phyloP scores from a whole-genome alignment of 2,888 invertebrate species.

The Megalurothrips usitatus region DNA sequence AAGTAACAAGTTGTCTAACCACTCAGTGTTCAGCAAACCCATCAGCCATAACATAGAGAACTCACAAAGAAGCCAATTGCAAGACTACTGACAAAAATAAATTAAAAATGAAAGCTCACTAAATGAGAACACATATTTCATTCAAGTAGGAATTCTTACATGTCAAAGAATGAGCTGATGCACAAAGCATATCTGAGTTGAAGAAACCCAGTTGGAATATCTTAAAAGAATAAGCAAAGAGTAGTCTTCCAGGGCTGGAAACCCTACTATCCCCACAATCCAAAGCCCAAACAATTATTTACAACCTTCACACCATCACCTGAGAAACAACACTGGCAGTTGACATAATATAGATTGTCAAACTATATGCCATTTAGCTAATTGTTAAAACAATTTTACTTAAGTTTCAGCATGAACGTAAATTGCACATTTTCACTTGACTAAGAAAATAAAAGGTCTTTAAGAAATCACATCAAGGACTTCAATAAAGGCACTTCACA shows the following conservation, averaged over 20 bases:
- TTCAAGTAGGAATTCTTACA: conserved; percentile 26
- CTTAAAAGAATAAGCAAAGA: conserved; percentile 27
- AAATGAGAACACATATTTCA: conserved; percentile 14
- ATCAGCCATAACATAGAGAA: conserved; percentile 22
- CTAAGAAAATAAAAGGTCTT: conserved; percentile 27
- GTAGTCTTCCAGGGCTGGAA: conserved; percentile 25
- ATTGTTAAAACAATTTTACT: conserved; percentile 23
- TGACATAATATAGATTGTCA: conserved; percentile 10
- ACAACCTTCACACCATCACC: conserved; percentile 24
- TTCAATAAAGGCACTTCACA: conserved; percentile 20
- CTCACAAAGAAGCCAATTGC: conserved; percentile 15
- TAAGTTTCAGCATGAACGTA: conserved; percentile 25
- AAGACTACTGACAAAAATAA: conserved; percentile 23
- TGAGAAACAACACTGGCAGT: conserved; percentile 26
- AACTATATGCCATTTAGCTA: conserved; percentile 11
- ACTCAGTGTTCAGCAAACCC: conserved; percentile 19
- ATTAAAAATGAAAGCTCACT: conserved; percentile 27
- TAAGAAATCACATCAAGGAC: conserved; percentile 25
- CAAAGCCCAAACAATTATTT: conserved; percentile 25
- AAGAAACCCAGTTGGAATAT: conserved; percentile 20
- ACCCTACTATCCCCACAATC: conserved; percentile 22
- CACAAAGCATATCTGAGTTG: conserved; percentile 19
- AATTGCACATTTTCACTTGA: conserved; percentile 23
- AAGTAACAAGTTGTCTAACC: conserved; percentile 17
- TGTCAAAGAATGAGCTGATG: conserved; percentile 25